These are phyloP conservation scores for Eunapius fragilis DNA, from an alignment of 37 sponge, comb jelly and placozoan genomes.

Conservation along the genomic window DNA sequence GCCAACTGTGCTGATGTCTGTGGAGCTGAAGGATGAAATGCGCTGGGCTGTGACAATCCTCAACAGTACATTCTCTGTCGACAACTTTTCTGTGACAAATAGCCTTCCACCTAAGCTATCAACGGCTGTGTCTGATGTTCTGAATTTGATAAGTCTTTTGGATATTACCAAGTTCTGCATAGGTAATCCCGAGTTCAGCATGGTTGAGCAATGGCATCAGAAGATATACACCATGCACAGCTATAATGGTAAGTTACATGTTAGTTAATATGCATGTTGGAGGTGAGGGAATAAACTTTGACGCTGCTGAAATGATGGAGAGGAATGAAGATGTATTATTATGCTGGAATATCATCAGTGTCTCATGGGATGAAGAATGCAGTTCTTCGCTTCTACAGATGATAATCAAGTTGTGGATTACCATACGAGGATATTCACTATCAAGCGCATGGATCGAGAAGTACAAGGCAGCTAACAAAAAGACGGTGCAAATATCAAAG, in stretches of 20 bases:
- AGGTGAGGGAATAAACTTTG: neutral
- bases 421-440: slow-evolving; percentile 16
- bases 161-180: neutral
- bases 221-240: neutral
- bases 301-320: neutral
- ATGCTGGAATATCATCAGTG: neutral
- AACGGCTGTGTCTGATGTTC: neutral
- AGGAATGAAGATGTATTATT: slow-evolving; percentile 2
- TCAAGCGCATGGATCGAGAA: slow-evolving; percentile 28
- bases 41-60: neutral
- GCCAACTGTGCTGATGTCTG: neutral
- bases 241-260: neutral
- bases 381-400: slow-evolving; percentile 3
- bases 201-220: neutral
- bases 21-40: neutral
- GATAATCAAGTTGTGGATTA: slow-evolving; percentile 10
- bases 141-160: neutral
- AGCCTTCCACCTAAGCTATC: neutral
- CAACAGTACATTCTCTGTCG: neutral
- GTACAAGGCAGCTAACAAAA: slow-evolving; percentile 8
- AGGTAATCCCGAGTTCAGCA: neutral
- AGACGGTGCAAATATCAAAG: slow-evolving; percentile 18
- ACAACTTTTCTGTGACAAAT: neutral
- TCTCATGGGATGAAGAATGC: slow-evolving; percentile 12
- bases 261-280: neutral